Conservation (phyloP, 2,888 invertebrate species). For the Dynastes hyllus region DNA sequence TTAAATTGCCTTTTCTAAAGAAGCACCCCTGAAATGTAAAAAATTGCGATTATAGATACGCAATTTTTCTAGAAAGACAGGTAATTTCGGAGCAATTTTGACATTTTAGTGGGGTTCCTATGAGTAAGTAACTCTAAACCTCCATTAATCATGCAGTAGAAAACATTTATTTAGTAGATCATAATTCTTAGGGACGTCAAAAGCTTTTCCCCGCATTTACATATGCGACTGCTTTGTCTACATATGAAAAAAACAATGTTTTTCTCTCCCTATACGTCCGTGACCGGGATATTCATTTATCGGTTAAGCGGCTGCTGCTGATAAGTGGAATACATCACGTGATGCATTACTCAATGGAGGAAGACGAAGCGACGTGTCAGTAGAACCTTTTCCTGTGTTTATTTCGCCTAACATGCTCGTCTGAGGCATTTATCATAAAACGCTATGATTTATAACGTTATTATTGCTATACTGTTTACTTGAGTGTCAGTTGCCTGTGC, state of each 20-base stretch:
- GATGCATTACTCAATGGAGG: slow-evolving; percentile 20
- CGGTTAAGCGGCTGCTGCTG: slow-evolving; percentile 17
- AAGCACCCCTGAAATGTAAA: too few species aligned
- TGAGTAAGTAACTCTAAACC: background rate
- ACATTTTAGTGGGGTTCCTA: background rate
- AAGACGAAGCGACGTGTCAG: slow-evolving; percentile 22
- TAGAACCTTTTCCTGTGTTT: slow-evolving; percentile 16
- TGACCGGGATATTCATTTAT: slow-evolving; percentile 30
- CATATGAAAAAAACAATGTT: slow-evolving; percentile 14
- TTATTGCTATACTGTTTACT: slow-evolving; percentile 29
- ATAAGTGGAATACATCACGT: slow-evolving; percentile 17
- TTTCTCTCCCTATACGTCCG: slow-evolving; percentile 2
- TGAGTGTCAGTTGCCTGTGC: slow-evolving; percentile 11
- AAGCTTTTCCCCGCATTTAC: slow-evolving; percentile 15
- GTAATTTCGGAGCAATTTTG: too few species aligned
- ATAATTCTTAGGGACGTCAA: slow-evolving; percentile 34
- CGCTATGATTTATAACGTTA: slow-evolving; percentile 35
- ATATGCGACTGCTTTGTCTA: background rate
- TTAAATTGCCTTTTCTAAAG: too few species aligned
- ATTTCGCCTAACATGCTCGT: slow-evolving; percentile 10
- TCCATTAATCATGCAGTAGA: slow-evolving; percentile 13
- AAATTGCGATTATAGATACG: too few species aligned
- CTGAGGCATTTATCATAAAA: slow-evolving; percentile 31
- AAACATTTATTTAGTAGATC: slow-evolving; percentile 19
- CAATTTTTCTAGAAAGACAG: too few species aligned